Conservation (phyloP, 2,888 invertebrate species). For the Lysandra bellargus region DNA sequence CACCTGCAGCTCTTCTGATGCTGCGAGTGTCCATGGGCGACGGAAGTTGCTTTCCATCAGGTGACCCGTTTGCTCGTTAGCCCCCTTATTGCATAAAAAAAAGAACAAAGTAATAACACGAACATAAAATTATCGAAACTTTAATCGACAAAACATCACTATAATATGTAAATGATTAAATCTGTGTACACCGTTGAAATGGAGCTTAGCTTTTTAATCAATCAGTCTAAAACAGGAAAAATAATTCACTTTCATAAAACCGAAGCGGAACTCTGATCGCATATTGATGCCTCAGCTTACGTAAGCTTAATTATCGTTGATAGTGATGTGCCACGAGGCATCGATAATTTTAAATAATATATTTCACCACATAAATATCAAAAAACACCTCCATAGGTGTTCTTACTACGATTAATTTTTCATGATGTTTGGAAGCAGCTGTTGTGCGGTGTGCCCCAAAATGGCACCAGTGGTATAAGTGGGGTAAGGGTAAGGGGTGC, state of each 20-base stretch:
- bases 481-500: too few species aligned
- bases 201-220: conserved; percentile 29
- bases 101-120: neutral
- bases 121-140: neutral
- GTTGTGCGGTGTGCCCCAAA: too few species aligned
- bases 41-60: too few species aligned
- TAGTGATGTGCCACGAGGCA: neutral
- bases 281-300: conserved; percentile 25
- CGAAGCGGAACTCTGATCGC: neutral
- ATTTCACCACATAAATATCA: too few species aligned
- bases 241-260: conserved; percentile 20
- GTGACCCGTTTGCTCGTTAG: too few species aligned
- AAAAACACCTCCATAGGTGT: too few species aligned
- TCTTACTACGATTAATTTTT: too few species aligned
- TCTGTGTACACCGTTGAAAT: conserved; percentile 18
- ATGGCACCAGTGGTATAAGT: too few species aligned
- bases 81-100: too few species aligned
- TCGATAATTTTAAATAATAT: neutral
- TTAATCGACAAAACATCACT: conserved; percentile 10
- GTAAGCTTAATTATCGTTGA: conserved; percentile 29
- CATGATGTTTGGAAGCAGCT: too few species aligned
- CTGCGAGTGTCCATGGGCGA: too few species aligned
- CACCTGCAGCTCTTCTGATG: too few species aligned
- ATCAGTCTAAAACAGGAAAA: conserved; percentile 23
- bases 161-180: conserved; percentile 6